Base-by-base conservation (phyloP, 2,888 invertebrate species). In the Campopleginae sp. region DNA sequence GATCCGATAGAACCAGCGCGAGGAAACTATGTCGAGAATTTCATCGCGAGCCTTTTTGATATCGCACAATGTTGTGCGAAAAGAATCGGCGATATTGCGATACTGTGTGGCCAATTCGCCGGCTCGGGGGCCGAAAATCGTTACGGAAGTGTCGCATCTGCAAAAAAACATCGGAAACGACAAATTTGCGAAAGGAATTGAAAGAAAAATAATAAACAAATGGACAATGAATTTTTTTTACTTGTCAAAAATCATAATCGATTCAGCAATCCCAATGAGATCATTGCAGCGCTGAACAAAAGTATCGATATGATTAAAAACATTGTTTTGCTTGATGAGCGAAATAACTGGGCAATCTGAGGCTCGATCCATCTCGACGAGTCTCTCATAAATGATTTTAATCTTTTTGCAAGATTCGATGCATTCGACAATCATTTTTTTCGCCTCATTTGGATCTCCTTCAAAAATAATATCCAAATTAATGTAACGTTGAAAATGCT, bases 211-310 rank as follows among this genome's bases (percentile, higher is more conserved):
- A n/a, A 51, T 19, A 1, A 12, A 58, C 4, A 27, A 58, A 5
- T 58, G 14, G 14, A 27, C 14, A 58, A 58, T 27, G 27, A 58
- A 27, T 58, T 5, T 58, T 27, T 27, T 51, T 80, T 94, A 94
- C 90, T 95, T 94, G 65, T 94, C 94, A 90, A 95, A 95, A 80
- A 95, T 94, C 42, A 94, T 93, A 91, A 95, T 94, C 27, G 94
- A 94, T 46, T 95, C 94, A 88, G 95, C 95, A 33, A 95, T 94
- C 92, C 95, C 94, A 33, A 95, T 91, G 14, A 95, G 90, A 90
- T 96, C 95, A 78, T 93, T 92, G 88, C 95, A 95, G 85, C 95
- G 92, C 88, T 95, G 95, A 27, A 95, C 92, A 88, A 95, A 95
- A 17, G 95, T 94, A 86, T 95, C 94, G 14, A 95, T 93, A 87